A percentile compares a stretch with the other conserved stretches of the same genome.
These are phyloP conservation scores for Danaus plexippus DNA, from an alignment of 1,140 invertebrate species.

Conservation along the genomic window DNA sequence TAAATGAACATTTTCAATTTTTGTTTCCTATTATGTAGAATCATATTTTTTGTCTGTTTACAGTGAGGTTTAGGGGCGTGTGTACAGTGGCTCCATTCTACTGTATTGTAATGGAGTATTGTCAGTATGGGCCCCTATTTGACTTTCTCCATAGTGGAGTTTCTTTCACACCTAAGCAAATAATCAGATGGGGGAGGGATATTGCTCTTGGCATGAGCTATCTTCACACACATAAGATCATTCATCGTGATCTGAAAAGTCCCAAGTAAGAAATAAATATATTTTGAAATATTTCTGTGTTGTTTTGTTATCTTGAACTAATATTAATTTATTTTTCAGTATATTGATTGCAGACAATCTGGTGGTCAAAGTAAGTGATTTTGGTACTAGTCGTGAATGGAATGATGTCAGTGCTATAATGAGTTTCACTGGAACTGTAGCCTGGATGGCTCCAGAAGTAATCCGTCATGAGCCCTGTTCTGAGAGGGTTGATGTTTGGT, in stretches of 20 bases:
- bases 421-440: slow-evolving; percentile 97
- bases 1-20: too few relatives aligned
- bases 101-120: slow-evolving; percentile 99
- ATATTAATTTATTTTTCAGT: slow-evolving; percentile 73
- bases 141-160: slow-evolving; percentile 86
- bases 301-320: slow-evolving; percentile 7
- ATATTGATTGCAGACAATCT: slow-evolving; percentile 93
- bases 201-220: slow-evolving; percentile 98
- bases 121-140: slow-evolving; percentile 94
- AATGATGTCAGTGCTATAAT: slow-evolving; percentile 96
- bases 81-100: slow-evolving; percentile 94
- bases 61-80: slow-evolving; percentile 94
- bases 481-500: slow-evolving; percentile 98
- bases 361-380: slow-evolving; percentile 97
- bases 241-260: slow-evolving; percentile 97
- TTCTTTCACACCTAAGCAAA: slow-evolving; percentile 85
- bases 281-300: slow-evolving; percentile 1
- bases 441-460: slow-evolving; percentile 99
- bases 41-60: slow-evolving; percentile 3
- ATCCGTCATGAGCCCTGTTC: slow-evolving; percentile 97
- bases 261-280: slow-evolving; percentile 85
- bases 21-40: background rate
- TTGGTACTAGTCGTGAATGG: slow-evolving; percentile 96
- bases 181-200: slow-evolving; percentile 95
- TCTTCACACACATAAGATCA: slow-evolving; percentile 96